These are phyloP conservation scores for Toxotes lorentzi DNA, from an alignment of 2,797 vertebrate species.

Conservation along the genomic window DNA sequence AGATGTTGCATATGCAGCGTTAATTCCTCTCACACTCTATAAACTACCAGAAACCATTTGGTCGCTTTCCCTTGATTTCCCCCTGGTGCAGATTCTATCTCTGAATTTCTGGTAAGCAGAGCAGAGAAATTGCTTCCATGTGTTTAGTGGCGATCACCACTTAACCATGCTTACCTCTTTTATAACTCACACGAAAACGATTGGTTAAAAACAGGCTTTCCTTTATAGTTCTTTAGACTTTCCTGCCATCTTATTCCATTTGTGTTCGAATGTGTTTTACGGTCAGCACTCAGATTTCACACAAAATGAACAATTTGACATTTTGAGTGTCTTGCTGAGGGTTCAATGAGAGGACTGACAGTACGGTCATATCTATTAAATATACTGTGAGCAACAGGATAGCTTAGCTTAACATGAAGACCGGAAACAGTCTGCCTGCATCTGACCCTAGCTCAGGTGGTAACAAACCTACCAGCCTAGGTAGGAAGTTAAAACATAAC, in stretches of 20 bases:
- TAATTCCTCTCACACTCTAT: conserved; percentile 70
- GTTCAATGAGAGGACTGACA: neutral
- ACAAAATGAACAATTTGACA: neutral
- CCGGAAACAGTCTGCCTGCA: neutral
- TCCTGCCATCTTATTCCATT: conserved; percentile 6
- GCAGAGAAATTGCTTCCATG: conserved; percentile 74
- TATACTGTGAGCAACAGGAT: neutral
- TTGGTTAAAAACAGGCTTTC: conserved; percentile 31
- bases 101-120: conserved; percentile 61
- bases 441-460: neutral
- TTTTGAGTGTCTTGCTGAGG: neutral
- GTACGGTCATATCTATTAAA: neutral
- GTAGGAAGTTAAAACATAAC: neutral
- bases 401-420: conserved; percentile 15
- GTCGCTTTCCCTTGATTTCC: conserved; percentile 62
- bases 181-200: conserved; percentile 35
- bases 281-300: conserved; percentile 10
- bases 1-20: conserved; percentile 59
- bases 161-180: conserved; percentile 38
- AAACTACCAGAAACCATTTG: conserved; percentile 66
- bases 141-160: conserved; percentile 56
- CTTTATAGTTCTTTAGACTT: conserved; percentile 18
- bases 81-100: conserved; percentile 45
- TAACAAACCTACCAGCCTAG: neutral
- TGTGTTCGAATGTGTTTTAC: conserved; percentile 1